Evolutionary conservation across 2,888 invertebrate genomes (phyloP), one percentile per base, ranked within the genome.

Genomic region (Chaitophorus viminalis): DNA sequence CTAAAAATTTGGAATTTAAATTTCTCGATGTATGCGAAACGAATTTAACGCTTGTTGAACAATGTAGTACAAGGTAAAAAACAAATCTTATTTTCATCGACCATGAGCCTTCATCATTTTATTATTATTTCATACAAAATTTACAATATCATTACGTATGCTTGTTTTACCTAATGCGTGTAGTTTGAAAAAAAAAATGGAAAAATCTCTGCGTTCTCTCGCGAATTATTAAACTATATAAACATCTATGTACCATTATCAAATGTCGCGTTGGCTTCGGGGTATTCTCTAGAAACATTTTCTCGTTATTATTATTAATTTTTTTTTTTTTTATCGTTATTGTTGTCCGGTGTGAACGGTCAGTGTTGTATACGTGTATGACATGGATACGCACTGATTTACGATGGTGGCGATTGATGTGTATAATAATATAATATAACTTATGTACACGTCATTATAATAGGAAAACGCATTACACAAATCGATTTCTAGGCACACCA

Each of bases 401-500:
- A 72, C 52, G 52, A 18, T 46, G 52, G 25, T 6, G 31, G 18
- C 6, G 52, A 72, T 70, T 18, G 54, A 77, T 25, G 76, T 76
- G 39, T 46, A 25, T 21, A 46, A 52, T 52, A 52, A 21, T 46
- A 70, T 70, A 29, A 31, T 70, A 14, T 14, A 46, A 14, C 46
- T 46, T 14, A 46, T 46, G 46, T 46, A 46, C 46, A 31, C 29
- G 70, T 70, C 29, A 31, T 70, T 14, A 68, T 68, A 29, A 68
- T 68, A 29, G 68, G 68, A 68, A 29, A 68, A 8, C n/a, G 68
- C 68, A 14, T 25, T 60, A 60, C 21, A 39, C 18, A 52, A 70
- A 70, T 17, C 70, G 72, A 82, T 36, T 79, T 82, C 52, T 21
- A 33, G 82, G n/a, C n/a, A 74, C 82, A 74, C 72, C 74, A 72